Conservation (phyloP, 1,140 invertebrate genomes). For the Pachypeltis micranthus region DNA sequence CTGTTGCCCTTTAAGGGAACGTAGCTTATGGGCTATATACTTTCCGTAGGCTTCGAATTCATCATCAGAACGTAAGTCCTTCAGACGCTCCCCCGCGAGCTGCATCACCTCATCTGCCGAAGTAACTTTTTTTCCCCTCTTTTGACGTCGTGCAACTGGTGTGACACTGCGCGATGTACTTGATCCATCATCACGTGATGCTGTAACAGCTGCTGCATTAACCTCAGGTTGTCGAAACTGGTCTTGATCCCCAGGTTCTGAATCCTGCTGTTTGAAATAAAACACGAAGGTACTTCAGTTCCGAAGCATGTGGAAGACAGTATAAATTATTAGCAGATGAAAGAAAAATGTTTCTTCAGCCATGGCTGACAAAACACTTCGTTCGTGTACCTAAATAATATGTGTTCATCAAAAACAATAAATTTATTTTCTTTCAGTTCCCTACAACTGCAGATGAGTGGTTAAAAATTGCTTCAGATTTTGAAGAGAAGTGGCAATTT, state of each 20-base stretch:
- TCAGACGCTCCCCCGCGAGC: slow-evolving; percentile 19
- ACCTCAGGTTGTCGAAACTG: not conserved
- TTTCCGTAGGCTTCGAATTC: slow-evolving; percentile 23
- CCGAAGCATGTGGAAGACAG: too few relatives aligned
- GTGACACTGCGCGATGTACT: slow-evolving; percentile 12
- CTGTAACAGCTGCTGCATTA: not conserved
- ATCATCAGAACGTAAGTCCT: slow-evolving; percentile 20
- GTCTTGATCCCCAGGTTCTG: slow-evolving; percentile 5
- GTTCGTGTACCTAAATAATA: too few relatives aligned
- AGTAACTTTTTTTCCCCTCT: slow-evolving; percentile 1
- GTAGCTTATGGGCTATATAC: slow-evolving; percentile 24
- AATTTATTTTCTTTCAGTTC: not conserved
- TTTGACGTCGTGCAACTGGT: not conserved
- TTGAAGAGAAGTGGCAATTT: slow-evolving; percentile 28
- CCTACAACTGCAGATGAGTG: slow-evolving; percentile 3
- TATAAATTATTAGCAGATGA: too few relatives aligned
- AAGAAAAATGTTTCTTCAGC: too few relatives aligned
- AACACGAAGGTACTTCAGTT: too few relatives aligned
- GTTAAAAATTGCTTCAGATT: slow-evolving; percentile 6
- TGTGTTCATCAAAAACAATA: too few relatives aligned
- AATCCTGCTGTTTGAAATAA: slow-evolving; percentile 3
- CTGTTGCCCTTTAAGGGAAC: slow-evolving; percentile 22
- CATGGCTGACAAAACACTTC: too few relatives aligned
- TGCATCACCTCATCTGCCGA: slow-evolving; percentile 19
- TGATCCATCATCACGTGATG: slow-evolving; percentile 14